Evolutionary conservation across 2,888 invertebrate species (phyloP).

Genomic region (Pteria penguin): DNA sequence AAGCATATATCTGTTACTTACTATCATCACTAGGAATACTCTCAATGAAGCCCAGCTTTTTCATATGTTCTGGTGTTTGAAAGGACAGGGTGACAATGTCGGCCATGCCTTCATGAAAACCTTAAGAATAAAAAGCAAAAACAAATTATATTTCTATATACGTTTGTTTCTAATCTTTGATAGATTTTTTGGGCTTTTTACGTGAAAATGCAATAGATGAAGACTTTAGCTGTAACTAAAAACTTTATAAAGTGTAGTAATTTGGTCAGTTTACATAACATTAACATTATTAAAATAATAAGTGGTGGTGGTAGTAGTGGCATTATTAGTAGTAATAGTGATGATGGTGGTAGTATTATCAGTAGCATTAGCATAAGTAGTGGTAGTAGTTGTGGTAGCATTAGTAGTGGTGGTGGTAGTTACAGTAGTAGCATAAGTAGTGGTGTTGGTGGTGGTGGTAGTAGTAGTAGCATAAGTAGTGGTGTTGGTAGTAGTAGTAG

Average conservation of each 20-base stretch:
- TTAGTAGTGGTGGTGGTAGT: no score
- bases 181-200: no score
- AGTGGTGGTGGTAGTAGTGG: not conserved
- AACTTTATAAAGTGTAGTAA: no score
- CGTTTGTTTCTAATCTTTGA: no score
- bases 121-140: slow-evolving; percentile 27
- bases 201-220: no score
- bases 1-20: slow-evolving; percentile 37
- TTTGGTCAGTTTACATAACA: no score
- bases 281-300: not conserved
- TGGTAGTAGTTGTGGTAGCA: not conserved
- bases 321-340: not conserved
- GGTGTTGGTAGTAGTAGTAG: no score
- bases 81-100: slow-evolving; percentile 60
- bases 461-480: no score
- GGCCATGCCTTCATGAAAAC: slow-evolving; percentile 62
- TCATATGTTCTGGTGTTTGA: slow-evolving; percentile 59
- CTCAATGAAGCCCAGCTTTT: slow-evolving; percentile 52
- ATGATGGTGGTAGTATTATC: no score
- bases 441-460: no score
- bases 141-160: not conserved
- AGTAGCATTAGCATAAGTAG: not conserved
- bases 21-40: slow-evolving; percentile 48
- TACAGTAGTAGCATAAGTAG: no score
- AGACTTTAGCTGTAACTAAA: no score